Percentiles rank a stretch among this genome's conserved stretches.
Evolutionary conservation across 2,888 invertebrate genomes (phyloP).

Genomic region (Ophion obscuratus): DNA sequence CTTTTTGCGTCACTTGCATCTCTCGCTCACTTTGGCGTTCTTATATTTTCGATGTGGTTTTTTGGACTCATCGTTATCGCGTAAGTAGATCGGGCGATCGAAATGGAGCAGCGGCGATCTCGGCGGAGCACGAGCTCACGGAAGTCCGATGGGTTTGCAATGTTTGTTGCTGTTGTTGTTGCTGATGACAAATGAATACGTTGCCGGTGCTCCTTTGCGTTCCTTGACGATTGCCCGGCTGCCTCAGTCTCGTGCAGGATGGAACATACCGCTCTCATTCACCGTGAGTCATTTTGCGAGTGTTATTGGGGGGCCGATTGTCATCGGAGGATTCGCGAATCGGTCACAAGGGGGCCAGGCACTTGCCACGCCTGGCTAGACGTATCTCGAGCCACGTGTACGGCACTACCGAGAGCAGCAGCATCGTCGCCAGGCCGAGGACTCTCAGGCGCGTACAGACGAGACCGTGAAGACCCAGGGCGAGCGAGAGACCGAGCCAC

Average conservation of each 20-base stretch:
- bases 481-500: constrained; percentile 86
- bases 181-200: constrained; percentile 71
- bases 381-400: constrained; percentile 86
- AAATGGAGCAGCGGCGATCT: constrained; percentile 57
- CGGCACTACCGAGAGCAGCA: constrained; percentile 85
- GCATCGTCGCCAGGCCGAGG: constrained; percentile 84
- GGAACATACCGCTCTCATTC: constrained; percentile 82
- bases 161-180: constrained; percentile 33
- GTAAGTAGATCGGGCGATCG: constrained; percentile 59
- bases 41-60: neutral
- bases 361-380: constrained; percentile 84
- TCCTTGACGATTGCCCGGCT: constrained; percentile 64
- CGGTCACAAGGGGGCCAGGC: constrained; percentile 84
- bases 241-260: constrained; percentile 74
- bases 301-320: constrained; percentile 56
- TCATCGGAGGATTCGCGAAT: constrained; percentile 77
- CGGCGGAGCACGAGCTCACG: constrained; percentile 64
- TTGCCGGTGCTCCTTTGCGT: constrained; percentile 65
- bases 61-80: constrained; percentile 1
- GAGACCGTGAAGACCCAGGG: constrained; percentile 86
- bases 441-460: constrained; percentile 85
- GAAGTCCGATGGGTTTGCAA: constrained; percentile 60
- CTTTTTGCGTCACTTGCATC: neutral
- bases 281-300: constrained; percentile 71
- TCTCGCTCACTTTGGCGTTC: neutral